A percentile compares a stretch with the other conserved stretches of the same genome.
Evolutionary conservation across 1,140 invertebrate genomes (phyloP).

Genomic region (Octopus bimaculoides): DNA sequence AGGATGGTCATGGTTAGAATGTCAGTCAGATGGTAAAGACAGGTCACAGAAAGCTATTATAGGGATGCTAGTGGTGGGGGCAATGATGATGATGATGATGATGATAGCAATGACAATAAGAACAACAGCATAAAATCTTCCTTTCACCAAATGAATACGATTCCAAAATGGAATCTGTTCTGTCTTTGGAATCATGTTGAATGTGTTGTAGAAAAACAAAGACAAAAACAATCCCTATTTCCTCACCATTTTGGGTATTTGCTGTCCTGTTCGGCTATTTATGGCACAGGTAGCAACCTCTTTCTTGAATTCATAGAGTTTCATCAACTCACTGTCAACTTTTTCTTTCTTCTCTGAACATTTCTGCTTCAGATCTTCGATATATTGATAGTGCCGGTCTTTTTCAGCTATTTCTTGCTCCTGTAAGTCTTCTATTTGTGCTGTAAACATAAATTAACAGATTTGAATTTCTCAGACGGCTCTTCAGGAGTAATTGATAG

Average conservation of each 20-base stretch:
- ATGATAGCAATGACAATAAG: too few relatives aligned
- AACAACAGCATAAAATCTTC: too few relatives aligned
- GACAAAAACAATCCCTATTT: background rate
- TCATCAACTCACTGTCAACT: slow-evolving; percentile 46
- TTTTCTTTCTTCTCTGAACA: slow-evolving; percentile 49
- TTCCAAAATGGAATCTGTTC: too few relatives aligned
- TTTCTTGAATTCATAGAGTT: slow-evolving; percentile 53
- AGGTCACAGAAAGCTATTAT: background rate
- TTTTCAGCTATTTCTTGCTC: slow-evolving; percentile 39
- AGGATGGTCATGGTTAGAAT: background rate
- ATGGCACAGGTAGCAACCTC: slow-evolving; percentile 49
- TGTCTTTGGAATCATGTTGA: too few relatives aligned
- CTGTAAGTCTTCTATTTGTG: slow-evolving; percentile 51
- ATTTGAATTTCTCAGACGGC: too few relatives aligned
- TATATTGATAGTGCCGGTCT: slow-evolving; percentile 41
- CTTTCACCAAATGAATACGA: too few relatives aligned
- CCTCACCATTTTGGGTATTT: slow-evolving; percentile 50
- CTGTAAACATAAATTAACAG: slow-evolving; percentile 19
- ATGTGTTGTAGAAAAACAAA: too few relatives aligned
- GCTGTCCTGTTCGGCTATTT: slow-evolving; percentile 51
- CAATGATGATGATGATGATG: background rate
- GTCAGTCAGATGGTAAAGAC: background rate
- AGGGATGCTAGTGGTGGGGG: background rate
- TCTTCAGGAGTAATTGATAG: too few relatives aligned
- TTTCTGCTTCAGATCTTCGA: slow-evolving; percentile 45